Base-by-base conservation (phyloP, 2,888 invertebrate genomes). In the Cordilura impudica region DNA sequence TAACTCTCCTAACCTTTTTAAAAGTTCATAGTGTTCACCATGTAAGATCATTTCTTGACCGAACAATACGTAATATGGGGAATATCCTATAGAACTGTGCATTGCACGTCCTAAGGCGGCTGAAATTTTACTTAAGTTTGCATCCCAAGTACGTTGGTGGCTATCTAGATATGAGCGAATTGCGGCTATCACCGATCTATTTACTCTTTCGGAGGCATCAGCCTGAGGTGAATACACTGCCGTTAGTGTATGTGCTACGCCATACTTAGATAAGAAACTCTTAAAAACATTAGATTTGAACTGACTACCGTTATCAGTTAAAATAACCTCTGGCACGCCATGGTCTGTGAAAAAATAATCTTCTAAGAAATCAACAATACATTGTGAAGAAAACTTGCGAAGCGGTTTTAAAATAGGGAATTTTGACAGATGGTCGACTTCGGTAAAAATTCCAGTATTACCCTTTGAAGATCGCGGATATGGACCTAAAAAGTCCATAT, bases 161-260 rank as follows among this genome's bases (percentile, higher is more conserved):
- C 29, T 39, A 10, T 31, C n/a, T 4, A 70, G 7, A 29, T 70
- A 70, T 2, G 70, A 49, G 0, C 60, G 16, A 16, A 70, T 70
- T 0, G 60, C 61, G 0, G 53, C n/a, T 16, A 69, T 1, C 4
- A 70, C 10, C 2, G 70, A 70, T 19, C 43, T 23, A 10, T 53
- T 70, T 1, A 70, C 61, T 14, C 60, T 29, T 31, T 70, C 70
- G 4, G 70, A 70, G 16, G 60, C 51, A 23, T 70, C 61, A 1
- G 61, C 56, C 23, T 69, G 67, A 2, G 69, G 69, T 6, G 69
- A 56, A 35, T 69, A 58, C 1, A 21, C 21, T 2, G 66, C 67
- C n/a, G 69, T 69, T 0, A 49, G n/a, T 1, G 49, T 49, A 63
- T 63, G 63, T 1, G 49, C 12, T 1, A 63, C 51, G 8, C 63